Percentiles rank a stretch among this genome's conserved stretches.
Conservation (phyloP, 2,113 vertebrate genomes). For the Enhydra lutris region DNA sequence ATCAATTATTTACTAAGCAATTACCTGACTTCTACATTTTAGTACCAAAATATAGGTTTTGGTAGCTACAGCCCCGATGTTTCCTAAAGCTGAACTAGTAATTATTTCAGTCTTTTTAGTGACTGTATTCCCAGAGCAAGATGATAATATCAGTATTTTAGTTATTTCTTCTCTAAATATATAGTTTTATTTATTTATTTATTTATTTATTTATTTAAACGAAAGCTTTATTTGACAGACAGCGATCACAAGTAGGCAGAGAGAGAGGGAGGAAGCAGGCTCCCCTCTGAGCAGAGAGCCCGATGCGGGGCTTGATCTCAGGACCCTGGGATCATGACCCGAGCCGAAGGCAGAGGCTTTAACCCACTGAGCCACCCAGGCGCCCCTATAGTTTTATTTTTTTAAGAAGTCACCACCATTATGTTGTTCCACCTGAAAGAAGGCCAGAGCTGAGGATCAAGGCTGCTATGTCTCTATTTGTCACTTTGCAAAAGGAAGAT, state of each 20-base stretch:
- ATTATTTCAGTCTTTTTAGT: not conserved
- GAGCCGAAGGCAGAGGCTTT: too few relatives aligned
- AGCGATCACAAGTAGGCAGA: too few relatives aligned
- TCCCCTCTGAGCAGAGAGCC: too few relatives aligned
- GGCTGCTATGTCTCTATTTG: not conserved
- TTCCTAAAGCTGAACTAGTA: not conserved
- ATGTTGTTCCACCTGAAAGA: not conserved
- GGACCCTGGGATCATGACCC: too few relatives aligned
- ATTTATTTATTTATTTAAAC: too few relatives aligned
- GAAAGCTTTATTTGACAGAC: too few relatives aligned
- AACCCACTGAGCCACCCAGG: too few relatives aligned
- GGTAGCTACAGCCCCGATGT: not conserved
- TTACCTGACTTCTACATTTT: not conserved
- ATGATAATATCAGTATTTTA: not conserved
- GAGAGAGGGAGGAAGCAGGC: too few relatives aligned
- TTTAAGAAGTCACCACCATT: not conserved
- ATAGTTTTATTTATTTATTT: too few relatives aligned
- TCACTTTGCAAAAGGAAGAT: not conserved
- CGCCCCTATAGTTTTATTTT: not conserved
- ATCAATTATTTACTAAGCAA: not conserved
- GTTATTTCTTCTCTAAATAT: not conserved
- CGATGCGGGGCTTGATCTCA: too few relatives aligned
- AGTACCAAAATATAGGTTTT: not conserved
- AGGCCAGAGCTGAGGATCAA: not conserved
- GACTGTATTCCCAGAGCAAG: not conserved